phyloP scores from a whole-genome alignment of 2,113 vertebrate genomes.

The Meleagris gallopavo region DNA sequence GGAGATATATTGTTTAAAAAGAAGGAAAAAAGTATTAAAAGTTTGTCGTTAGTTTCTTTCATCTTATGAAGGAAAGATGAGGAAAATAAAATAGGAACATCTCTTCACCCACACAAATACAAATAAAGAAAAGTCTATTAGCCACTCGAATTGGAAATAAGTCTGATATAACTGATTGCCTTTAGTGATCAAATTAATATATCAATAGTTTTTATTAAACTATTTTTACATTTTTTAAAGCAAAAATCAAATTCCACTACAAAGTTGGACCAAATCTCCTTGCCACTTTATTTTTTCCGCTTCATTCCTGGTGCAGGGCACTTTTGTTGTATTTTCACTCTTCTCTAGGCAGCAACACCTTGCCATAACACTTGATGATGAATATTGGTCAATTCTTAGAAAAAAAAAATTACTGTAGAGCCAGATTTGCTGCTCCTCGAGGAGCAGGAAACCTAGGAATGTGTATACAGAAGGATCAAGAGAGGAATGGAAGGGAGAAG shows the following conservation, averaged over 20 bases:
- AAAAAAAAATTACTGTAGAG: too few relatives aligned
- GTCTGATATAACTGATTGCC: background rate
- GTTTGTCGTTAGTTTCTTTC: background rate
- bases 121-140: background rate
- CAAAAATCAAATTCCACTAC: background rate
- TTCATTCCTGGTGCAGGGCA: background rate
- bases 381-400: background rate
- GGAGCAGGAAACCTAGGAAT: background rate
- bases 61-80: background rate
- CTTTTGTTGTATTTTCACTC: background rate
- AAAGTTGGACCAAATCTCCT: background rate
- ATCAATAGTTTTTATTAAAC: background rate
- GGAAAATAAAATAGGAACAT: rapidly evolving
- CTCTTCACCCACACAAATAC: background rate
- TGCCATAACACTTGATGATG: background rate
- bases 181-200: background rate
- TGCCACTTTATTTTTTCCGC: background rate
- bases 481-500: background rate
- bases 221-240: background rate
- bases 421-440: background rate
- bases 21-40: background rate
- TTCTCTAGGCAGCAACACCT: background rate
- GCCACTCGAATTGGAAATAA: background rate
- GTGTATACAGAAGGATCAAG: background rate
- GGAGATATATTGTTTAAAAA: background rate